Conservation (phyloP, 2,888 invertebrate genomes). For the Orchesellides sinensis region DNA sequence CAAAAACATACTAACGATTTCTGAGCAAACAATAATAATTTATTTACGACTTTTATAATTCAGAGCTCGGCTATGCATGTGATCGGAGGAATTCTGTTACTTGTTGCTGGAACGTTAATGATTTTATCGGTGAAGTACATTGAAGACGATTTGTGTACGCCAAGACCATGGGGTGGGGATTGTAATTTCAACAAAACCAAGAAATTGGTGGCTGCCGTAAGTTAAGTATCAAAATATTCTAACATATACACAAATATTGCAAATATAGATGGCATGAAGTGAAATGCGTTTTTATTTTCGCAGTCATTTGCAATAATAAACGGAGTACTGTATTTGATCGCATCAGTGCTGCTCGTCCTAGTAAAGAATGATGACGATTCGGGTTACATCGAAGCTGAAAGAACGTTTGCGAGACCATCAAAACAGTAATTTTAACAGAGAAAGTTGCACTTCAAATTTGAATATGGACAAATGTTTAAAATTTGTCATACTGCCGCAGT, state of each 20-base stretch:
- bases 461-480: no score
- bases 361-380: constrained; percentile 41
- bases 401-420: constrained; percentile 6
- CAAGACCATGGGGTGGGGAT: constrained; percentile 34
- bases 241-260: not conserved
- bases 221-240: not conserved
- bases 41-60: not conserved
- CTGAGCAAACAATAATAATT: not conserved
- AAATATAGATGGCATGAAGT: not conserved
- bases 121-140: constrained; percentile 57
- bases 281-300: not conserved
- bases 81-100: constrained; percentile 44
- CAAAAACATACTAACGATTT: no score
- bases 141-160: constrained; percentile 33
- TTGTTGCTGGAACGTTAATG: constrained; percentile 54
- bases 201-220: constrained; percentile 53
- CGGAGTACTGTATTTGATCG: constrained; percentile 40
- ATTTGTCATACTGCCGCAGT: no score
- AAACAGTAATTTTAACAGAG: no score
- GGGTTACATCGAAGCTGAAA: constrained; percentile 7
- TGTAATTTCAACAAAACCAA: constrained; percentile 44
- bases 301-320: constrained; percentile 58
- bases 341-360: constrained; percentile 11
- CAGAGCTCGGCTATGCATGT: constrained; percentile 55
- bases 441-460: no score